These are phyloP conservation scores for Pseudopipra pipra DNA, from an alignment of 2,113 vertebrate genomes.

Conservation along the genomic window DNA sequence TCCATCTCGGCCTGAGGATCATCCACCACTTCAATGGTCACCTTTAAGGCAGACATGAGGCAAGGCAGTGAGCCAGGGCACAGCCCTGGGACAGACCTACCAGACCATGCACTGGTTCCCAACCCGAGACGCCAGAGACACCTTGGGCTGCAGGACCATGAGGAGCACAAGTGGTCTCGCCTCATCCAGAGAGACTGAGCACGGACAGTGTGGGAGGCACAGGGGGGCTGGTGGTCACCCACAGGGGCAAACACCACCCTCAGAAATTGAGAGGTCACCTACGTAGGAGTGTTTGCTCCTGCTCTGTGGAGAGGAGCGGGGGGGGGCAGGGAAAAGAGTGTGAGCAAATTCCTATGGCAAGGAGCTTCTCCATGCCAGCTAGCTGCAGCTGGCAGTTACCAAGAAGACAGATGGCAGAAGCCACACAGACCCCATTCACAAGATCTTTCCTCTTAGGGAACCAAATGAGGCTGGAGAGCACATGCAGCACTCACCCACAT, in stretches of 20 bases:
- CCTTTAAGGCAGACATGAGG: constrained; percentile 67
- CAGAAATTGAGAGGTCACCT: background rate
- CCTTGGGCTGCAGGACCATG: background rate
- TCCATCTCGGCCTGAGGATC: constrained; percentile 87
- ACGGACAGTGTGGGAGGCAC: background rate
- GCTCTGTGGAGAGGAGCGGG: background rate
- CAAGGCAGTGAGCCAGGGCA: background rate
- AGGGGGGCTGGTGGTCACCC: background rate
- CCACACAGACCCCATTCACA: rapidly evolving
- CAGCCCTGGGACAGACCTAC: background rate
- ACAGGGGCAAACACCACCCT: background rate
- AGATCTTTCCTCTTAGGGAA: background rate
- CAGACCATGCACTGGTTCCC: background rate
- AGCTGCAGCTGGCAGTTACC: background rate
- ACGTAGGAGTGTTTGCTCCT: background rate
- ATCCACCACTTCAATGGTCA: constrained; percentile 88
- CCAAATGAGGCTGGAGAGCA: background rate
- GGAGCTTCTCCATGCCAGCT: background rate
- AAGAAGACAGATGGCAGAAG: background rate
- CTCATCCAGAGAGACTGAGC: background rate
- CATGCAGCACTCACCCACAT: rapidly evolving
- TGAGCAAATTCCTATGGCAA: background rate
- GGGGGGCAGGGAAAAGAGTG: background rate
- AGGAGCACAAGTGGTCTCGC: rapidly evolving
- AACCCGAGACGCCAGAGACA: background rate